These are phyloP conservation scores for Aporrectodea caliginosa DNA, from an alignment of 1,140 invertebrate genomes.

Conservation along the genomic window DNA sequence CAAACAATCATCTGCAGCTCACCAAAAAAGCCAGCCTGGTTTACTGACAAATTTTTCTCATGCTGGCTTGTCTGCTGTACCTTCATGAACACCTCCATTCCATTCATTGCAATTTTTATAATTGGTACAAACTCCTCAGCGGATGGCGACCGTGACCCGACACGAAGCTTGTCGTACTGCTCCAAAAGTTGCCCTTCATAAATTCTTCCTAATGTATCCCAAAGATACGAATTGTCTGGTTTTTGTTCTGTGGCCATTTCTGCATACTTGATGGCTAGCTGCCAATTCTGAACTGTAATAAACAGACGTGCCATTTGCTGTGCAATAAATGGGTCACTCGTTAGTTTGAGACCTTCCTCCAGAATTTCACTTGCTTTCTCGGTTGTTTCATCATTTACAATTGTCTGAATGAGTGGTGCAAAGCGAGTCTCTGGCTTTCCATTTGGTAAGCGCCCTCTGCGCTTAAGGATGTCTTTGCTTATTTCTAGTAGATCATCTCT, in stretches of 20 bases:
- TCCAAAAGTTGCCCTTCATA: conserved; percentile 33
- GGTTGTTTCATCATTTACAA: conserved; percentile 31
- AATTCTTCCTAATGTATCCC: conserved; percentile 40
- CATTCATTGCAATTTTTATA: conserved; percentile 5
- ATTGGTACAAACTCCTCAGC: neutral
- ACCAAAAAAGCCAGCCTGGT: conserved; percentile 35
- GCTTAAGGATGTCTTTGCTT: conserved; percentile 36
- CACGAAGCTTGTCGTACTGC: conserved; percentile 17
- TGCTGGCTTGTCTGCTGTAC: neutral
- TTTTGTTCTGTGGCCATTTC: conserved; percentile 29
- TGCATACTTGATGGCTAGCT: conserved; percentile 34
- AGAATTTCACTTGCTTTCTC: conserved; percentile 35
- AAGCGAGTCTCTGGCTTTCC: conserved; percentile 31
- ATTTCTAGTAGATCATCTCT: conserved; percentile 30
- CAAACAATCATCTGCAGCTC: conserved; percentile 33
- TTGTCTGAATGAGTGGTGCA: conserved; percentile 35
- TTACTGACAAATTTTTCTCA: neutral
- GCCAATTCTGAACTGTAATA: conserved; percentile 37
- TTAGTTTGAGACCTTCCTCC: conserved; percentile 1
- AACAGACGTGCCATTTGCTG: conserved; percentile 39
- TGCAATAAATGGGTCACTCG: conserved; percentile 36
- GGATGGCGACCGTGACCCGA: neutral
- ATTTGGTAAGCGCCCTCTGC: conserved; percentile 23
- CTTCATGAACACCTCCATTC: conserved; percentile 12
- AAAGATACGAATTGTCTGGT: conserved; percentile 38